Percentiles rank a stretch among this genome's conserved stretches.
Evolutionary conservation across 2,113 vertebrate genomes (phyloP).

Genomic region (Gnathonemus longibarbis): DNA sequence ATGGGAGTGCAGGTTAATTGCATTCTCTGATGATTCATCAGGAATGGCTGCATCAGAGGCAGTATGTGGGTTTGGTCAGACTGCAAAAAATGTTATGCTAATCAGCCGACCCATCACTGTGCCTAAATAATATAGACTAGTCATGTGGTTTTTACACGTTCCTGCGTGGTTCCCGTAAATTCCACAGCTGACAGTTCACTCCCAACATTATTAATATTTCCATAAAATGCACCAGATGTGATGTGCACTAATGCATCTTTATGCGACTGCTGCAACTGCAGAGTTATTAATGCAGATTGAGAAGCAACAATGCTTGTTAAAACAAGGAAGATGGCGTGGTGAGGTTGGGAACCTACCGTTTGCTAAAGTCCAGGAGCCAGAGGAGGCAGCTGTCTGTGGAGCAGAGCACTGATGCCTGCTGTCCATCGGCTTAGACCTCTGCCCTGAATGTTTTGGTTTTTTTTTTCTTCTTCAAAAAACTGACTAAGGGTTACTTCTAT

Average conservation of each 20-base stretch:
- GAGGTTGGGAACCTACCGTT: not conserved
- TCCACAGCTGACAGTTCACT: not conserved
- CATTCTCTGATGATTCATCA: not conserved
- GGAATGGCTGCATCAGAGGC: not conserved
- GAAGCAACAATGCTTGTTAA: not conserved
- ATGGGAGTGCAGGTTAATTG: not conserved
- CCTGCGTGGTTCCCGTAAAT: not conserved
- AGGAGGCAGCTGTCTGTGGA: not conserved
- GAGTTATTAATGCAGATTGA: not conserved
- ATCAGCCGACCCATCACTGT: not conserved
- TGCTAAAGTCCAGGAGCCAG: not conserved
- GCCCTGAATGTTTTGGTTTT: not conserved
- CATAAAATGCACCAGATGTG: not conserved
- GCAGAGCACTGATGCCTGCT: not conserved
- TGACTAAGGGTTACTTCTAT: not conserved
- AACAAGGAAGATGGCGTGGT: not conserved
- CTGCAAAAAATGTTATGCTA: not conserved
- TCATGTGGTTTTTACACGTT: not conserved
- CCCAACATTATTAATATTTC: not conserved
- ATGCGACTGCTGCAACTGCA: not conserved
- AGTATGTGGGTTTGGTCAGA: not conserved
- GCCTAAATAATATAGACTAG: not conserved
- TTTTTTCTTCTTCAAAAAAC: not conserved
- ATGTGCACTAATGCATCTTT: not conserved
- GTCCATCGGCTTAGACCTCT: not conserved